phyloP scores from a whole-genome alignment of 1,140 invertebrate species.

The Heliconius eleuchia region DNA sequence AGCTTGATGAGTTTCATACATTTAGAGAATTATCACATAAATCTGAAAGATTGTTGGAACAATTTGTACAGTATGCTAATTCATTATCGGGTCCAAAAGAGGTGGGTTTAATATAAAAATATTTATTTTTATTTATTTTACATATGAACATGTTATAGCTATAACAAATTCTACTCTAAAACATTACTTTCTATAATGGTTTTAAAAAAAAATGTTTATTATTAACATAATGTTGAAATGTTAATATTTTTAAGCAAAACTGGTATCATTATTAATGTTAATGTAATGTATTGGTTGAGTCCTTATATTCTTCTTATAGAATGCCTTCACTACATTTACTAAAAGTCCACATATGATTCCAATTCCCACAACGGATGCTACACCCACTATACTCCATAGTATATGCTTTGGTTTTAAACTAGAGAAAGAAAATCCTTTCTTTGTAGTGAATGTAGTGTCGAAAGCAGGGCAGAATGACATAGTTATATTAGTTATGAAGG shows the following conservation, averaged over 20 bases:
- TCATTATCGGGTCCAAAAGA: constrained; percentile 80
- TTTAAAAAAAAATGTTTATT: constrained; percentile 11
- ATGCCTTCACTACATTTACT: constrained; percentile 58
- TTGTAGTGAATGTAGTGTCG: constrained; percentile 56
- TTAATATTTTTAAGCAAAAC: constrained; percentile 54
- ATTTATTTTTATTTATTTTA: constrained; percentile 37
- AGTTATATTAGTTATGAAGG: constrained; percentile 69
- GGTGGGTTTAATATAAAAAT: constrained; percentile 65
- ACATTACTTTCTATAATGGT: constrained; percentile 27
- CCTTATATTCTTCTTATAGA: constrained; percentile 62
- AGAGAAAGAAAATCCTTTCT: constrained; percentile 56
- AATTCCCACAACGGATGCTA: constrained; percentile 59
- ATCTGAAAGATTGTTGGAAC: constrained; percentile 82
- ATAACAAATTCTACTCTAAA: constrained; percentile 33
- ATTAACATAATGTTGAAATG: constrained; percentile 33
- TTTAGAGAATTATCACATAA: constrained; percentile 83
- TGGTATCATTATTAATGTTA: constrained; percentile 63
- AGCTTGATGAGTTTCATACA: constrained; percentile 82
- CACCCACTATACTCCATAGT: constrained; percentile 71
- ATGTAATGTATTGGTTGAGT: constrained; percentile 66
- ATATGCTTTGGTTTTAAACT: constrained; percentile 70
- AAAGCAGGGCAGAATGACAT: constrained; percentile 64
- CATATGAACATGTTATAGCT: constrained; percentile 34
- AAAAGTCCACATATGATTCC: constrained; percentile 68
- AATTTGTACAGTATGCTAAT: constrained; percentile 82